Percentiles rank a stretch among this genome's conserved stretches.
Conservation (phyloP, 2,888 invertebrate genomes). For the Dynastes grantii region DNA sequence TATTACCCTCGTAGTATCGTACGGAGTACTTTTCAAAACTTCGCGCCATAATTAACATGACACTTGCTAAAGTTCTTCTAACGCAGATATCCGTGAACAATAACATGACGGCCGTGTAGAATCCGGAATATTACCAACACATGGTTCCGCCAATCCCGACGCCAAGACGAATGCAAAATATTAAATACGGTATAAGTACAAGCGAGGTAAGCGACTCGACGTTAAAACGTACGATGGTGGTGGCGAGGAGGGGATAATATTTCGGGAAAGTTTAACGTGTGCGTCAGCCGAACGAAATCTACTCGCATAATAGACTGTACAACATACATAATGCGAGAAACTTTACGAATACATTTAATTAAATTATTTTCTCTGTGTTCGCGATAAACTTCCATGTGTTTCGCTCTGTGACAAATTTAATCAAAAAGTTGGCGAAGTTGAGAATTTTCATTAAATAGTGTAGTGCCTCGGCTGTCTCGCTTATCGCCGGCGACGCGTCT, state of each 20-base stretch:
- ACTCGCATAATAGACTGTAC: constrained; percentile 4
- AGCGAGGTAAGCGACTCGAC: constrained; percentile 9
- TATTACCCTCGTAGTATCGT: neutral
- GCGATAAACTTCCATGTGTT: constrained; percentile 33
- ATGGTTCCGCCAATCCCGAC: neutral
- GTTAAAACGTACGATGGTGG: neutral
- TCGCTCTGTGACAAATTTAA: constrained; percentile 40
- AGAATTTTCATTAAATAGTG: constrained; percentile 34
- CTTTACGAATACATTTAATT: constrained; percentile 43
- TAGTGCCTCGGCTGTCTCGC: neutral
- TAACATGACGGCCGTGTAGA: constrained; percentile 11
- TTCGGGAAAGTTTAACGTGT: constrained; percentile 21
- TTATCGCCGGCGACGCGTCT: neutral
- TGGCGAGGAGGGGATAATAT: constrained; percentile 9
- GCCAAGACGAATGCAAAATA: constrained; percentile 7
- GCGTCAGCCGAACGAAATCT: neutral
- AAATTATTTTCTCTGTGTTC: constrained; percentile 43
- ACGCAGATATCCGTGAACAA: constrained; percentile 14
- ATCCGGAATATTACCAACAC: neutral
- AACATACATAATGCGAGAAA: constrained; percentile 34
- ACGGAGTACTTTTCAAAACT: constrained; percentile 1
- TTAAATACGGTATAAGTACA: neutral
- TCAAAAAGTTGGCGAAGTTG: constrained; percentile 36
- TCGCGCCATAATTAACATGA: constrained; percentile 18
- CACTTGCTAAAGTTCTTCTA: constrained; percentile 5